Base-by-base conservation (phyloP, 2,797 vertebrate species). In the Syngnathus acus region DNA sequence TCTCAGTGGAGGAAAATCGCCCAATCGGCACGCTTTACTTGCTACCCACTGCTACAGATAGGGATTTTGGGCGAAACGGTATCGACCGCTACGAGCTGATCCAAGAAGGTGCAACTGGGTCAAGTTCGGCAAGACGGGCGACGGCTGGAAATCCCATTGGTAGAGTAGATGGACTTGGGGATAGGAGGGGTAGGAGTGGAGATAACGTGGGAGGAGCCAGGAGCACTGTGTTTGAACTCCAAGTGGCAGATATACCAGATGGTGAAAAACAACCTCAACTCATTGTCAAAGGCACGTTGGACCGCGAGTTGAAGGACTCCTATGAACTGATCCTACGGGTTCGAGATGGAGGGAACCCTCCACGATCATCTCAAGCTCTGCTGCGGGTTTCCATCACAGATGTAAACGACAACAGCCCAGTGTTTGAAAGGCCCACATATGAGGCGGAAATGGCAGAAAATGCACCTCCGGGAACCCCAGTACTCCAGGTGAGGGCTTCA, bases 191-290 rank as follows among this genome's bases (percentile, higher is more conserved):
- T 58, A 79, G 85, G 72, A 86, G 81, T 62, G 89, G 89, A 60
- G 84, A 90, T 55, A 82, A 43, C 16, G 89, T 78, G 65, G 79
- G 76, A 61, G 89, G 86, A 70, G 79, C 77, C 26, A 84, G 93
- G 69, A 94, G 94, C 84, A 95, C 89, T 50, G 96, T 98, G 51
- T 99, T 98, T 82, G 95, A 98, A 79, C 87, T 98, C 62, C 95
- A 98, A 80, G 97, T 98, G 37, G 95, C 95, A 6, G 95, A 98
- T 72, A 97, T 95, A 57, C 92, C 95, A 42, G 96, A 98, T 72
- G 97, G 97, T 1, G 95, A 98, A 76, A 98, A 98, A 67, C 96
- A 98, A 67, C 97, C 97, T 1, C 97, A 99, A 88, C 92, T 99
- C 67, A 98, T 99, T 9, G 94, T 99, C 43, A 98, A 98, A 82